Evolutionary conservation across 2,113 vertebrate genomes (phyloP), one percentile per base, ranked within the genome.

Genomic region (Herpailurus yagouaroundi): DNA sequence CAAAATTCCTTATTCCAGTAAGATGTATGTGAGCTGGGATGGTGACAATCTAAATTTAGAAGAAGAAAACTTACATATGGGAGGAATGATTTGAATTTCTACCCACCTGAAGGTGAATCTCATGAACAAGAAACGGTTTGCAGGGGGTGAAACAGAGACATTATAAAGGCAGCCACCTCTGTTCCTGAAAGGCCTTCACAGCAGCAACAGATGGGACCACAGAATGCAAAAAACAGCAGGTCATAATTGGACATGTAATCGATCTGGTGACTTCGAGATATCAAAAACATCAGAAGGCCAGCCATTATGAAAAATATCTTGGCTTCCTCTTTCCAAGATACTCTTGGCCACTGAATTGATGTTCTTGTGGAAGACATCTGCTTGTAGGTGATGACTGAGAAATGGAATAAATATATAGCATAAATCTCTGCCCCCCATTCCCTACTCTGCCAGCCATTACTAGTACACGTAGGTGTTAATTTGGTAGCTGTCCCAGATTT

Each of bases 351-450:
- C 83, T 50, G 63, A 94, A 88, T 8, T 88, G 90, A 80, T 96
- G 83, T 94, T 97, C 92, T 92, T 94, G 45, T 63, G 73, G 97
- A 97, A 96, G 97, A 95, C 97, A 97, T 97, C 96, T 97, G 97
- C 95, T 95, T 87, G 97, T 90, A 97, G 97, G 90, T 93, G 94
- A 97, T 90, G 89, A 90, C 93, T 96, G 97, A 97, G 95, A 89
- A 91, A 92, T 91, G 71, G 85, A 94, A 86, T 82, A 94, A 97
- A 91, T 85, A 96, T 85, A 82, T 15, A 90, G 50, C 94, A 91
- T 81, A 92, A 89, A 97, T 82, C 69, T 89, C 96, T 96, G 74
- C 90, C 93, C 89, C 97, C 63, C 0, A 52, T 77, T 92, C 85
- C 69, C 55, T 88, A 60, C 94, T 95, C 92, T 96, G 96, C 96